These are phyloP conservation scores for silkworm (Bombyx mori) DNA, from an alignment of 1,140 invertebrate genomes.

Conservation along the genomic window ASM3026992v2 NC_085131.1:11159001-11159500, in stretches of 20 bases:
- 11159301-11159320: slow-evolving; percentile 70
- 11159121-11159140: background rate
- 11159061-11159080: too few relatives aligned
- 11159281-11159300: slow-evolving; percentile 65
- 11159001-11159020: too few relatives aligned
- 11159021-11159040: too few relatives aligned
- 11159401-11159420: too few relatives aligned
- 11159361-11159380: slow-evolving; percentile 67
- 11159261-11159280: slow-evolving; percentile 70
- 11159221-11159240: slow-evolving; percentile 45
- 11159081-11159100: too few relatives aligned
- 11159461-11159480: too few relatives aligned
- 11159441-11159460: too few relatives aligned
- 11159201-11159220: background rate
- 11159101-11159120: background rate
- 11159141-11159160: background rate
- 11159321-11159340: slow-evolving; percentile 51
- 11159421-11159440: too few relatives aligned
- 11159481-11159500: too few relatives aligned
- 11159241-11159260: slow-evolving; percentile 67
- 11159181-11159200: background rate
- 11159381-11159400: slow-evolving; percentile 49
- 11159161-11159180: background rate
- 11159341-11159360: slow-evolving; percentile 44
- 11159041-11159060: too few relatives aligned